Evolutionary conservation across 2,888 invertebrate genomes (phyloP).

Genomic region (Pegoplata infirma): DNA sequence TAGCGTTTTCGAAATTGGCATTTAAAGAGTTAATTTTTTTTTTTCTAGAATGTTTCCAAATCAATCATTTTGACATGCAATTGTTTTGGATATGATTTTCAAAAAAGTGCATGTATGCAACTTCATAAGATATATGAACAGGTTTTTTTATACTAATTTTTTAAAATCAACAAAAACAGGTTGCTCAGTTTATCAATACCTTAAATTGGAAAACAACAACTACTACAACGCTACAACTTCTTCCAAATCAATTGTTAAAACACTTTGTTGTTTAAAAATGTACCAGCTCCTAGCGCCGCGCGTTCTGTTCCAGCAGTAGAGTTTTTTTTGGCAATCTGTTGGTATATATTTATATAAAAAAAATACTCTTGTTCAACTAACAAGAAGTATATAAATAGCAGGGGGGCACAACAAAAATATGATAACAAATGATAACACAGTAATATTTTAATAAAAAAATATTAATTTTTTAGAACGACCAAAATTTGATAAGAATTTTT

Average conservation of each 20-base stretch:
- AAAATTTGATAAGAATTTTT: too few relatives aligned
- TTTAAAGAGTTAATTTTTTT: too few relatives aligned
- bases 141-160: neutral
- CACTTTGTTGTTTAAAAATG: neutral
- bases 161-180: neutral
- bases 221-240: constrained; percentile 19
- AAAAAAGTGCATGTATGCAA: neutral
- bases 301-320: neutral
- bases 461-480: too few relatives aligned
- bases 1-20: too few relatives aligned
- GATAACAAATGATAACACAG: constrained; percentile 4
- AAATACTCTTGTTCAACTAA: neutral
- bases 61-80: neutral
- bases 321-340: neutral
- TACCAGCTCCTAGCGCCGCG: neutral
- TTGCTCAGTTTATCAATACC: constrained; percentile 18
- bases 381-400: too few relatives aligned
- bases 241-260: constrained; percentile 9
- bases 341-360: neutral
- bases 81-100: neutral
- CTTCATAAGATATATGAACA: neutral
- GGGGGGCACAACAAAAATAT: neutral
- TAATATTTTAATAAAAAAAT: too few relatives aligned
- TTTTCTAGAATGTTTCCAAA: neutral
- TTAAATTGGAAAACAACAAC: neutral